A percentile compares a stretch with the other conserved stretches of the same genome.
These are phyloP conservation scores for Psix sp. DNA, from an alignment of 1,140 invertebrate species.

Conservation along the genomic window DNA sequence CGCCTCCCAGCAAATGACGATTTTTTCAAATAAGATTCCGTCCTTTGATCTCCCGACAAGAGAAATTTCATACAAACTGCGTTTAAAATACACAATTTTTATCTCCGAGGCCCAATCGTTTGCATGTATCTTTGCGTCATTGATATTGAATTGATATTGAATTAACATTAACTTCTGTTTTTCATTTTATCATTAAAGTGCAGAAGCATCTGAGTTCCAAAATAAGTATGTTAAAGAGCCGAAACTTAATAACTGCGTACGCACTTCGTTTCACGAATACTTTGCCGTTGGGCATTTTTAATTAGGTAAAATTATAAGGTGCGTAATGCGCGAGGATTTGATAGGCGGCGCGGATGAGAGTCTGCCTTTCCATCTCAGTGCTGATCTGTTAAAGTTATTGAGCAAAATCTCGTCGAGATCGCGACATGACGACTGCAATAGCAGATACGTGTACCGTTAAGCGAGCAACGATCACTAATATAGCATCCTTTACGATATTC, in stretches of 20 bases:
- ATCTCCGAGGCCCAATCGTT: slow-evolving; percentile 2
- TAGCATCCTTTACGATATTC: slow-evolving; percentile 51
- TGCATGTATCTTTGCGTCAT: neutral
- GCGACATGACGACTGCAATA: slow-evolving; percentile 50
- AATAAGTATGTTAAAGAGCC: slow-evolving; percentile 34
- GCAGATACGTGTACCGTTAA: slow-evolving; percentile 59
- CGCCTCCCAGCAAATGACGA: too few relatives aligned
- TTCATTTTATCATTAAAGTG: slow-evolving; percentile 30
- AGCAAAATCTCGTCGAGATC: slow-evolving; percentile 33
- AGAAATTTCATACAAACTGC: neutral
- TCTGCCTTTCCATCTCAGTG: slow-evolving; percentile 50
- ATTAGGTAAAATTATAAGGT: slow-evolving; percentile 70
- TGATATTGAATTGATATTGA: slow-evolving; percentile 8
- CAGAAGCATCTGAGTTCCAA: slow-evolving; percentile 18
- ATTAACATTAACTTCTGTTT: slow-evolving; percentile 35
- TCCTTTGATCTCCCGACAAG: too few relatives aligned
- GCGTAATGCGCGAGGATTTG: slow-evolving; percentile 65
- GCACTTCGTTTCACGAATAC: slow-evolving; percentile 1
- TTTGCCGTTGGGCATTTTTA: slow-evolving; percentile 62
- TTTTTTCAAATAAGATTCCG: too few relatives aligned
- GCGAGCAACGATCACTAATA: slow-evolving; percentile 55
- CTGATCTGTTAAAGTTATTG: slow-evolving; percentile 36
- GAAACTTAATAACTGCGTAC: slow-evolving; percentile 35
- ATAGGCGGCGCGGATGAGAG: slow-evolving; percentile 50
- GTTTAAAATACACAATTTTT: neutral